Evolutionary conservation across 2,797 vertebrate species (phyloP).

Genomic region (Myotis planiceps): DNA sequence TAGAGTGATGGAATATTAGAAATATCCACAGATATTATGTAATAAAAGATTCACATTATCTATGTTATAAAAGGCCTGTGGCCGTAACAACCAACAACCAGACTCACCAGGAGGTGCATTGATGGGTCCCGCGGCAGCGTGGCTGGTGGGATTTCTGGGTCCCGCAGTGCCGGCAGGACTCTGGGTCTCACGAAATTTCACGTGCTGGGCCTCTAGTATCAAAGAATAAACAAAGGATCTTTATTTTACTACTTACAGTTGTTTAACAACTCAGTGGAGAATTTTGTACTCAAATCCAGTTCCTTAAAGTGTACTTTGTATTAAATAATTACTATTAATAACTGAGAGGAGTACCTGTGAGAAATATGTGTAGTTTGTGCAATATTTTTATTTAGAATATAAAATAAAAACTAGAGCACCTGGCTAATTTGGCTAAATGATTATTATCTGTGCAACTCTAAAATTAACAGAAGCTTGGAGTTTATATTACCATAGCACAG

Average conservation of each 20-base stretch:
- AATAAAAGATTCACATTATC: not conserved
- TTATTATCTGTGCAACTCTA: not conserved
- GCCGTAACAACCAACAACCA: too few relatives aligned
- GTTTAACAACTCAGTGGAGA: not conserved
- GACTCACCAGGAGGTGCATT: too few relatives aligned
- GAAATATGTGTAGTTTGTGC: not conserved
- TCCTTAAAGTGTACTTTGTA: not conserved
- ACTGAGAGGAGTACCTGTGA: not conserved
- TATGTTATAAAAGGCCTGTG: too few relatives aligned
- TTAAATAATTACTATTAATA: not conserved
- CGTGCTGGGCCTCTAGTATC: not conserved
- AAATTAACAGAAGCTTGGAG: not conserved
- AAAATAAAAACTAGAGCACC: not conserved
- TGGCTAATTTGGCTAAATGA: not conserved
- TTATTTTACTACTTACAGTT: not conserved
- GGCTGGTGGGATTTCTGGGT: too few relatives aligned
- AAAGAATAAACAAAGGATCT: not conserved
- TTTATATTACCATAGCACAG: not conserved
- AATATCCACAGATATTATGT: not conserved
- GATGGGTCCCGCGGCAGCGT: too few relatives aligned
- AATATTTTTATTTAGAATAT: conserved; percentile 20
- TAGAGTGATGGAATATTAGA: not conserved
- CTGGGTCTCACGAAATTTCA: too few relatives aligned
- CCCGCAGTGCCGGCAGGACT: too few relatives aligned
- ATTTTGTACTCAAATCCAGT: not conserved